Evolutionary conservation across 2,113 vertebrate species (phyloP).

Genomic region (Pandion haliaetus): DNA sequence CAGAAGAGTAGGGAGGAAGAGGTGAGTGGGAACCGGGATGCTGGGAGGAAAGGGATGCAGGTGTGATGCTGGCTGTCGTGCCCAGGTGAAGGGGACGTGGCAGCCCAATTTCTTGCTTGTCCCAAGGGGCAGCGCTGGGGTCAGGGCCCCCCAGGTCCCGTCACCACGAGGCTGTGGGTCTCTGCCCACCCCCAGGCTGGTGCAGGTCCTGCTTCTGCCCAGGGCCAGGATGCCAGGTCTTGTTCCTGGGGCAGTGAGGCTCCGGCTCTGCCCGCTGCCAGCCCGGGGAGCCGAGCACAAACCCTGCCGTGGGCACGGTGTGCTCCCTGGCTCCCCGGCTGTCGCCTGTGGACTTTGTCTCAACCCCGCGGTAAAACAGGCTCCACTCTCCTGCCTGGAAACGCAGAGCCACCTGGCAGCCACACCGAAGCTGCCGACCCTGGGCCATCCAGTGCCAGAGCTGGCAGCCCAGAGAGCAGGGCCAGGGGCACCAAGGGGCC

Average conservation of each 20-base stretch:
- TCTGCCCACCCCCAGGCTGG: neutral
- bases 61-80: rapidly evolving
- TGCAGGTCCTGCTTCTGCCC: neutral
- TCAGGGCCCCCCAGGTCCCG: neutral
- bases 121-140: no score
- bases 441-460: neutral
- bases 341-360: constrained; percentile 49
- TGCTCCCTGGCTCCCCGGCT: neutral
- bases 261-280: neutral
- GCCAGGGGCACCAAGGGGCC: rapidly evolving
- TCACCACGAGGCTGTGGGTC: rapidly evolving
- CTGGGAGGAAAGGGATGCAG: neutral
- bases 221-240: neutral
- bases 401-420: neutral
- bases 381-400: neutral
- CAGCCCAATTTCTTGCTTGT: neutral
- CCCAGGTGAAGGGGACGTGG: neutral
- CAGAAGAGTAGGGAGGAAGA: neutral
- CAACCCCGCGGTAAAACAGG: neutral
- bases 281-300: neutral
- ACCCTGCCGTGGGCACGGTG: neutral
- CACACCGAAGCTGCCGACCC: rapidly evolving
- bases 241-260: rapidly evolving
- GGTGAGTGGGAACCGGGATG: rapidly evolving
- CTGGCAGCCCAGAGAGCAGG: neutral